Conservation (phyloP, 2,113 vertebrate genomes). For the Nothoprocta perdicaria region DNA sequence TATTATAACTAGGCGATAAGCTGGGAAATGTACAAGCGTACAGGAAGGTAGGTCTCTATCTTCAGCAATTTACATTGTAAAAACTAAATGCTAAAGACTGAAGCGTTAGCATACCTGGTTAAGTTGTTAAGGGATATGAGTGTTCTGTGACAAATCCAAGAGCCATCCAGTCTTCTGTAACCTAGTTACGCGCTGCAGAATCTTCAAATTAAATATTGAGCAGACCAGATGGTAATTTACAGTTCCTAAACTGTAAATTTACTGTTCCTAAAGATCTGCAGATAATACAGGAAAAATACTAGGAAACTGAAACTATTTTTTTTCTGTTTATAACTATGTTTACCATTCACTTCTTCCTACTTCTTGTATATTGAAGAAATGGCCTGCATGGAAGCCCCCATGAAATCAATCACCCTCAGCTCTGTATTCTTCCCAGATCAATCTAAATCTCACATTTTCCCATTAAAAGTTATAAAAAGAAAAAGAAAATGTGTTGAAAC, state of each 20-base stretch:
- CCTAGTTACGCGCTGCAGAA: slow-evolving; percentile 7
- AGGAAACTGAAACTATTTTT: neutral
- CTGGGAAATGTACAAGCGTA: neutral
- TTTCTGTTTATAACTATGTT: neutral
- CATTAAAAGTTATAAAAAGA: neutral
- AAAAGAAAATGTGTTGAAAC: slow-evolving; percentile 19
- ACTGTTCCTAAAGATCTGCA: slow-evolving; percentile 31
- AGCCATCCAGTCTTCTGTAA: slow-evolving; percentile 23
- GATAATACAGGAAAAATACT: slow-evolving; percentile 3
- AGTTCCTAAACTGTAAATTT: neutral
- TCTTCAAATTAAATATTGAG: slow-evolving; percentile 27
- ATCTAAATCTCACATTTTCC: neutral
- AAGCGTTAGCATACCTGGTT: neutral
- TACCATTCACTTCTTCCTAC: neutral
- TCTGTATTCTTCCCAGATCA: neutral
- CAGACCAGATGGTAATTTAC: slow-evolving; percentile 23
- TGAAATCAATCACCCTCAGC: neutral
- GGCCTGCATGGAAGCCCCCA: neutral
- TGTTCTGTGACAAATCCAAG: slow-evolving; percentile 35
- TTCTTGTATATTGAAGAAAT: neutral
- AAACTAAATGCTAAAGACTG: neutral
- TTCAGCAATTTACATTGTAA: neutral
- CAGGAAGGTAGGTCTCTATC: neutral
- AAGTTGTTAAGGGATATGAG: slow-evolving; percentile 22
- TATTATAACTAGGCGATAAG: neutral